phyloP scores from a whole-genome alignment of 2,797 vertebrate species.

The Sebastes goodei region DNA sequence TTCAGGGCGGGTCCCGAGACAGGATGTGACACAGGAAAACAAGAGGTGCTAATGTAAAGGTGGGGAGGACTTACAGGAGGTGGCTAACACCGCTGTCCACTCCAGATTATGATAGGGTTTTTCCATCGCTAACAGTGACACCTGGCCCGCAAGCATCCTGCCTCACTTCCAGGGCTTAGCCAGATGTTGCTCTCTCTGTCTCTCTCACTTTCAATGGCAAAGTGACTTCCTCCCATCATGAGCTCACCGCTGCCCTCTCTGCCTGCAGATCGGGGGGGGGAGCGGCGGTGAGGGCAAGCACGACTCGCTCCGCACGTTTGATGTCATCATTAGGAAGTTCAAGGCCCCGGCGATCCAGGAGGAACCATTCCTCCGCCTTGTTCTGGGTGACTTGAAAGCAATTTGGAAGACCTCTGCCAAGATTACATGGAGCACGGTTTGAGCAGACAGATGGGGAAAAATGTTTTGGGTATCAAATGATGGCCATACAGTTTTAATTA shows the following conservation, averaged over 20 bases:
- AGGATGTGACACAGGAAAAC: constrained; percentile 65
- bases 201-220: constrained; percentile 44
- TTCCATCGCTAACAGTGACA: constrained; percentile 70
- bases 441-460: constrained; percentile 57
- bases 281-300: constrained; percentile 15
- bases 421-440: constrained; percentile 49
- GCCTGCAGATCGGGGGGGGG: constrained; percentile 54
- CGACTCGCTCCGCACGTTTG: constrained; percentile 57
- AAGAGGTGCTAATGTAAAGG: constrained; percentile 55
- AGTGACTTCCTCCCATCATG: constrained; percentile 74
- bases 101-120: constrained; percentile 53
- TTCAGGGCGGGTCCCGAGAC: constrained; percentile 35
- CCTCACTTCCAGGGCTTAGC: constrained; percentile 61
- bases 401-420: constrained; percentile 61
- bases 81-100: constrained; percentile 21
- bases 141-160: constrained; percentile 74
- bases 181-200: constrained; percentile 74
- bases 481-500: constrained; percentile 62
- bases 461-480: constrained; percentile 50
- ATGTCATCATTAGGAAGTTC: constrained; percentile 75
- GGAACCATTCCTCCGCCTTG: constrained; percentile 46
- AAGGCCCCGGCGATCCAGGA: constrained; percentile 55
- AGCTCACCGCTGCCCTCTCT: constrained; percentile 71
- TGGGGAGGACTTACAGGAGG: constrained; percentile 34
- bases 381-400: constrained; percentile 73